These are phyloP conservation scores for Paracanthobrama guichenoti DNA, from an alignment of 2,113 vertebrate genomes.

Conservation along the genomic window DNA sequence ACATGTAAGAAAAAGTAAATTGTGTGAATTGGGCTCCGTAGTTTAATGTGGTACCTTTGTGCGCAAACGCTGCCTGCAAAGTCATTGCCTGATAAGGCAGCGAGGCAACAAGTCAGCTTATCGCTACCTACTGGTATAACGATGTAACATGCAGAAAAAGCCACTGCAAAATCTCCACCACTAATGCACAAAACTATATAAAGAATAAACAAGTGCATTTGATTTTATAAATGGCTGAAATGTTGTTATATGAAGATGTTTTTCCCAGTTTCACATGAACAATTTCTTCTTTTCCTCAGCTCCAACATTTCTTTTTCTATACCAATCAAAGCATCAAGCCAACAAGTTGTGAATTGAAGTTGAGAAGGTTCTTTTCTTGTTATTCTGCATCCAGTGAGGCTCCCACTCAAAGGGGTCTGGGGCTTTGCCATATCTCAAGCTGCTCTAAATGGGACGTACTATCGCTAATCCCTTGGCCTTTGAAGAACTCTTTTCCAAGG, in stretches of 20 bases:
- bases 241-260: neutral
- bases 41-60: too few species aligned
- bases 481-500: constrained; percentile 54
- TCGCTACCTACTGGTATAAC: neutral
- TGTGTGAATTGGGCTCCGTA: too few species aligned
- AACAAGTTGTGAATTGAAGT: constrained; percentile 9
- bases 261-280: neutral
- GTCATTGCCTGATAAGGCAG: too few species aligned
- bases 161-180: neutral
- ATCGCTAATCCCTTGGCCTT: constrained; percentile 43
- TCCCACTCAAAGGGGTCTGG: constrained; percentile 54
- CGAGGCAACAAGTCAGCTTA: too few species aligned
- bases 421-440: constrained; percentile 61
- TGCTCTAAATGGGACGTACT: constrained; percentile 55
- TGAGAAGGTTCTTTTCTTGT: constrained; percentile 11
- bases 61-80: too few species aligned
- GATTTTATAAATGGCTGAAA: neutral
- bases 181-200: neutral
- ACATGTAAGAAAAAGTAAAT: too few species aligned
- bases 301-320: neutral
- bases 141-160: neutral
- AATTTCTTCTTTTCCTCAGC: neutral
- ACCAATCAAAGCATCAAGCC: neutral
- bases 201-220: neutral
- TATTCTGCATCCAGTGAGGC: constrained; percentile 12